Evolutionary conservation across 1,140 invertebrate species (phyloP).

Genomic region (Melanaphis sacchari): DNA sequence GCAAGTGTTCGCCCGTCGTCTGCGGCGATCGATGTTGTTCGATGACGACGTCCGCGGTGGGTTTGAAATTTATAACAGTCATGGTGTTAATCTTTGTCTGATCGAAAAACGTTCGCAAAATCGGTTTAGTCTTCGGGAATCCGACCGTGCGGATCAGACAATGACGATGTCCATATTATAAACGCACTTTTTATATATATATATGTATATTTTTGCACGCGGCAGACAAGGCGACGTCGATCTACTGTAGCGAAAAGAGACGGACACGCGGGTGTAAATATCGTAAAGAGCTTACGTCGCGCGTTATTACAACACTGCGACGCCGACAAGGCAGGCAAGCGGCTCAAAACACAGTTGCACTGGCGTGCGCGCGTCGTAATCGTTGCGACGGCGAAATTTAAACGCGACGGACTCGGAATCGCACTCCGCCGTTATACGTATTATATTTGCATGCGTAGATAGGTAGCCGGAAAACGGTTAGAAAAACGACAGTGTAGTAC

Average conservation of each 20-base stretch:
- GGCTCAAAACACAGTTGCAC: not conserved
- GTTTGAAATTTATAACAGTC: conserved; percentile 55
- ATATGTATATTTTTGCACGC: not conserved
- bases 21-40: not conserved
- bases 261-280: not conserved
- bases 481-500: not conserved
- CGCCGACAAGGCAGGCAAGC: too few relatives aligned
- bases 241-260: not conserved
- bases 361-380: not conserved
- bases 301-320: too few relatives aligned
- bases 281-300: not conserved
- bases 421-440: not conserved
- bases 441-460: not conserved
- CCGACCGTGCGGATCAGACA: not conserved
- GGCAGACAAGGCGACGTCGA: not conserved
- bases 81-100: not conserved
- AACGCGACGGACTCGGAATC: not conserved
- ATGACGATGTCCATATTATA: not conserved
- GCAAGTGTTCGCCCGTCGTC: conserved; percentile 39
- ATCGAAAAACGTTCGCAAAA: not conserved
- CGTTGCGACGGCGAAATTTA: not conserved
- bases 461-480: not conserved
- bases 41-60: not conserved
- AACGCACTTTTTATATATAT: not conserved
- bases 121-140: not conserved